A percentile compares a stretch with the other conserved stretches of the same genome.
Evolutionary conservation across 92 coral and sea anemone genomes (phyloP).

Genomic region (Epizoanthus illoricatus): DNA sequence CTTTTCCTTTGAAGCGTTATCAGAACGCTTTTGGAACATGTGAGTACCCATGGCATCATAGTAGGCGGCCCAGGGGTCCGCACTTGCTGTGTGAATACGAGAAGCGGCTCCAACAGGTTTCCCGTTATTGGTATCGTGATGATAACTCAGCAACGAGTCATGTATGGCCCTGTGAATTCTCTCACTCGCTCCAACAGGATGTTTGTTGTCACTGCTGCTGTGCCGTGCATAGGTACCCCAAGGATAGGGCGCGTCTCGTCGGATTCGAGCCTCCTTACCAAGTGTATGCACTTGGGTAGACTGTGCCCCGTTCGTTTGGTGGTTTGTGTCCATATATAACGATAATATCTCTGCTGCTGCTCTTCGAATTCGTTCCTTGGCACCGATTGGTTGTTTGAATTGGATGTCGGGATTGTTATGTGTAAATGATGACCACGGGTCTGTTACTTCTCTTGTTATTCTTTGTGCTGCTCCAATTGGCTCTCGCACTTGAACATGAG

Average conservation of each 20-base stretch:
- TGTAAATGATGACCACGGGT: constrained; percentile 18
- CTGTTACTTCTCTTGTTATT: constrained; percentile 16
- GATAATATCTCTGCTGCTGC: constrained; percentile 35
- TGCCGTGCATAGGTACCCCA: not conserved
- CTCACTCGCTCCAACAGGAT: constrained; percentile 46
- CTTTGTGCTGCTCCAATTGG: constrained; percentile 28
- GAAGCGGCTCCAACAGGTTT: constrained; percentile 41
- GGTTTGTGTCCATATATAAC: not conserved
- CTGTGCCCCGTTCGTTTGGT: not conserved
- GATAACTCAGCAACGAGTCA: constrained; percentile 10
- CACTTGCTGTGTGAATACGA: constrained; percentile 55
- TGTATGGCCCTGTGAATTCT: constrained; percentile 49
- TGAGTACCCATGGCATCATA: constrained; percentile 46
- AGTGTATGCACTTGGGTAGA: constrained; percentile 22
- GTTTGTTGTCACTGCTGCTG: not conserved
- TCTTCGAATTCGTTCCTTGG: constrained; percentile 52
- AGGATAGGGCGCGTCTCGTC: constrained; percentile 40
- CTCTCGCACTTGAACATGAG: not conserved
- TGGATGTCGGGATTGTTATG: constrained; percentile 11
- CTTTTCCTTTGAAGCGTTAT: constrained; percentile 6
- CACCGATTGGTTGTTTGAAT: constrained; percentile 42
- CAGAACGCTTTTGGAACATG: constrained; percentile 13
- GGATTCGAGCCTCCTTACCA: constrained; percentile 56
- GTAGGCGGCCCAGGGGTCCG: constrained; percentile 52
- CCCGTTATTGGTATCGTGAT: not conserved